Base-by-base conservation (phyloP, 2,888 invertebrate species). In the Lasioglossum vierecki region DNA sequence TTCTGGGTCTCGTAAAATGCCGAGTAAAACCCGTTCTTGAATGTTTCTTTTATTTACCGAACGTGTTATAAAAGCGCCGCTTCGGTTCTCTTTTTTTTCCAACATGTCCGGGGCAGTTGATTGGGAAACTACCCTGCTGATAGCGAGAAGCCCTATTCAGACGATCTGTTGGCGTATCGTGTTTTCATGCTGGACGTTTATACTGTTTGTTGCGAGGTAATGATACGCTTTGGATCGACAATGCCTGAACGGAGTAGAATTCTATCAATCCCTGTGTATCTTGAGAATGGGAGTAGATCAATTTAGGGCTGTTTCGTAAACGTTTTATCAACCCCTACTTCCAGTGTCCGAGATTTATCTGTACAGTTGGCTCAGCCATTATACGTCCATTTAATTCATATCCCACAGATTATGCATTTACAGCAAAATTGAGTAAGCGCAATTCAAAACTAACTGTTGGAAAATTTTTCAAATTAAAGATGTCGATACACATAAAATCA, bases 271-370 rank as follows among this genome's bases (percentile, higher is more conserved):
- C 4, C 4, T 57, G 57, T 57, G 3, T 57, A 57, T 11, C n/a
- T n/a, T 1, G 6, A 3, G 3, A n/a, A 57, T n/a, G 0, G 0
- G 4, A 3, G 11, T 3, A n/a, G 11, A 57, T 11, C 11, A 57
- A n/a, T 57, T 9, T 9, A 11, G 3, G 11, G 4, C n/a, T 11
- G n/a, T 11, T 57, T n/a, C 4, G 57, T 57, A n/a, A n/a, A 9
- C n/a, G 11, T 13, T 57, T n/a, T 9, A 3, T 53, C 53, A 3
- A 53, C 22, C 49, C 13, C 44, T 13, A 0, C 11, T 44, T 44
- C 44, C 44, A 44, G 44, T 13, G 44, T 44, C 13, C 13, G 11
- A 13, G 44, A 44, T 44, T 13, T 44, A 44, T 44, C 44, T 13
- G 44, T 13, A 44, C 44, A 13, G 11, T 13, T 44, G 44, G 11